These are phyloP conservation scores for Cheirogaleus major DNA, from an alignment of 2,797 vertebrate species.

Conservation along the genomic window DNA sequence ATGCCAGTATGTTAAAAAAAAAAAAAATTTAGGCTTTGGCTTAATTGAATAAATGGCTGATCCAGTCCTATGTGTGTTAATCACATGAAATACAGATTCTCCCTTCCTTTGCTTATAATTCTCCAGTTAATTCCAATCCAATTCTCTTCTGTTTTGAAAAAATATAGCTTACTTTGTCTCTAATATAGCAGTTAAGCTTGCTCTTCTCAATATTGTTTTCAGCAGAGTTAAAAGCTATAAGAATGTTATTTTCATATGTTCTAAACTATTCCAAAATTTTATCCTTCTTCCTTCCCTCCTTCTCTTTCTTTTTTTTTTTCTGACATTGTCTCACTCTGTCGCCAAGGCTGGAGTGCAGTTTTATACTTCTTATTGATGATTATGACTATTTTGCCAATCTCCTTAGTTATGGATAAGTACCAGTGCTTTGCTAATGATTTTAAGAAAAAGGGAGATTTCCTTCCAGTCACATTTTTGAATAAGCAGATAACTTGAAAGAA, in stretches of 20 bases:
- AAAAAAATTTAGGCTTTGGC: background rate
- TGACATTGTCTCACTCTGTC: background rate
- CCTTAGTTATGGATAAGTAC: slow-evolving; percentile 44
- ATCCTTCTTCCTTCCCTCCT: slow-evolving; percentile 61
- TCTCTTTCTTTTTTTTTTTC: background rate
- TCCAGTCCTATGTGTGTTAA: background rate
- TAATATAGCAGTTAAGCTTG: background rate
- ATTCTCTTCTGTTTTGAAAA: slow-evolving; percentile 20
- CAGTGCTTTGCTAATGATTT: slow-evolving; percentile 64
- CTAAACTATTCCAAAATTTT: slow-evolving; percentile 49
- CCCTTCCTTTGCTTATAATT: slow-evolving; percentile 74
- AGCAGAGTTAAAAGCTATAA: background rate
- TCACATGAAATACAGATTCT: slow-evolving; percentile 46
- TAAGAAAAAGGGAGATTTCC: slow-evolving; percentile 29
- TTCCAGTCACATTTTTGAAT: slow-evolving; percentile 33
- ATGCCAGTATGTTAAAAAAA: background rate
- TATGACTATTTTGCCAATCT: slow-evolving; percentile 61
- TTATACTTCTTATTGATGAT: slow-evolving; percentile 69
- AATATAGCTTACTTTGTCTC: background rate
- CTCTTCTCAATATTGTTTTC: background rate
- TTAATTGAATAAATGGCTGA: background rate
- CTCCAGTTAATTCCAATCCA: slow-evolving; percentile 74
- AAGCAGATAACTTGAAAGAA: slow-evolving; percentile 45
- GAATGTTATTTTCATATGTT: background rate
- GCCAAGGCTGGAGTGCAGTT: background rate